A percentile compares a stretch with the other conserved stretches of the same genome.
Conservation (phyloP, 1,140 invertebrate species). For the Aphelenchoides avenae region DNA sequence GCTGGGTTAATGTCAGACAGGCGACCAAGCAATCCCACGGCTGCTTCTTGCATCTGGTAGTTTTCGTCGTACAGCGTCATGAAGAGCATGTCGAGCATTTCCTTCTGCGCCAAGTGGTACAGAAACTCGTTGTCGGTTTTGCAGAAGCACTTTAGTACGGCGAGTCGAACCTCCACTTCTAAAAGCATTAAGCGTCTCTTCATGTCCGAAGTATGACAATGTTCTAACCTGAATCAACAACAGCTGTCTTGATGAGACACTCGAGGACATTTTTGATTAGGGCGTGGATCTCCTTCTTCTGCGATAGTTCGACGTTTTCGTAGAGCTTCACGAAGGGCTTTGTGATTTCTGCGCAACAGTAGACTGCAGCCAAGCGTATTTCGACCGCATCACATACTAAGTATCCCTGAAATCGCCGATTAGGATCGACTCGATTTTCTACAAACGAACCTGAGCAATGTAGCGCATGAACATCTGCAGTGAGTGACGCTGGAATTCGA, state of each 20-base stretch:
- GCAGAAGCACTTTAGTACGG: slow-evolving; percentile 78
- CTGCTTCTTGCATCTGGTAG: slow-evolving; percentile 90
- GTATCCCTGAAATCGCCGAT: slow-evolving; percentile 69
- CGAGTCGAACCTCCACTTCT: slow-evolving; percentile 86
- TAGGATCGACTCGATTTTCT: slow-evolving; percentile 13
- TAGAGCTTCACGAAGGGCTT: slow-evolving; percentile 70
- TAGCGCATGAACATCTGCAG: slow-evolving; percentile 57
- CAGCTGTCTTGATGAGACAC: slow-evolving; percentile 84
- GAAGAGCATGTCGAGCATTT: slow-evolving; percentile 85
- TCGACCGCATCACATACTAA: slow-evolving; percentile 87
- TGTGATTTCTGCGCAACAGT: slow-evolving; percentile 82
- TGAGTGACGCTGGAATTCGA: slow-evolving; percentile 79
- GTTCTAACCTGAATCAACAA: slow-evolving; percentile 75
- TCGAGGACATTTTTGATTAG: slow-evolving; percentile 69
- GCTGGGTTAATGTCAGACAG: slow-evolving; percentile 90
- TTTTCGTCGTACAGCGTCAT: slow-evolving; percentile 94
- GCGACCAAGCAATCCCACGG: slow-evolving; percentile 83
- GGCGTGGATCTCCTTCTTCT: slow-evolving; percentile 50
- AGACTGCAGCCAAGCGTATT: slow-evolving; percentile 85
- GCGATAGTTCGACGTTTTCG: slow-evolving; percentile 41
- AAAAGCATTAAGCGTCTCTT: too few relatives aligned
- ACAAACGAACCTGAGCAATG: slow-evolving; percentile 48
- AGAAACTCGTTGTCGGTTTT: slow-evolving; percentile 73
- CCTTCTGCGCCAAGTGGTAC: slow-evolving; percentile 86
- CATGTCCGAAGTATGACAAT: slow-evolving; percentile 7